Evolutionary conservation across 2,113 vertebrate genomes (phyloP), one percentile per base, ranked within the genome.

Genomic region (Spilogale gracilis): DNA sequence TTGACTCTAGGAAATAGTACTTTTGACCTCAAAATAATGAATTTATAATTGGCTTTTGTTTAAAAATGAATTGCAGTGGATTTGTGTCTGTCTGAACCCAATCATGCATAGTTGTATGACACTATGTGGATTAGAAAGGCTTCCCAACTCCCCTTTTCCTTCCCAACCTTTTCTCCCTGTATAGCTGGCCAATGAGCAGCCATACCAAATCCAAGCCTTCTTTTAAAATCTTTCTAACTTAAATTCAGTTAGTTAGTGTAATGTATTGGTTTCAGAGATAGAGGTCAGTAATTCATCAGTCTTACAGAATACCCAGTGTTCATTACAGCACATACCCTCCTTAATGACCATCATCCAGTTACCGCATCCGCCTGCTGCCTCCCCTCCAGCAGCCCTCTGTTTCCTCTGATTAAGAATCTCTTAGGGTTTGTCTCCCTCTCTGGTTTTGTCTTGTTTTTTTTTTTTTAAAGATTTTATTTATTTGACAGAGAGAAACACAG

Each of bases 41-140:
- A 9, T 89, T 58, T 91, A 74, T 81, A 87, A 78, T 89, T 92
- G n/a, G 27, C 65, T 91, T 95, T 52, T 82, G n/a, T 79, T 48
- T 76, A 50, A 81, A 95, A 83, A 90, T 89, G n/a, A 92, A 58
- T 85, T 90, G 10, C 6, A 60, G 20, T 79, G 65, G 18, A 65
- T 79, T 60, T 58, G 1, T 69, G 38, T 18, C 48, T 78, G 52
- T 18, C 48, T 78, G 52, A 92, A 92, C 11, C 16, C 23, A 50
- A 7, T 30, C 73, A 18, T 45, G 11, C 30, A 43, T 61, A 67
- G 89, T 9, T 84, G 27, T 63, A n/a, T 81, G 38, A 69, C 96
- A 76, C 13, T 8, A 43, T 90, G 20, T 93, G 78, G 21, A 17
- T 95, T 69, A 84, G 63, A 82, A 91, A 89, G 69, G 20, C 9